These are phyloP conservation scores for Theocolax elegans DNA, from an alignment of 1,140 invertebrate species.

Conservation along the genomic window DNA sequence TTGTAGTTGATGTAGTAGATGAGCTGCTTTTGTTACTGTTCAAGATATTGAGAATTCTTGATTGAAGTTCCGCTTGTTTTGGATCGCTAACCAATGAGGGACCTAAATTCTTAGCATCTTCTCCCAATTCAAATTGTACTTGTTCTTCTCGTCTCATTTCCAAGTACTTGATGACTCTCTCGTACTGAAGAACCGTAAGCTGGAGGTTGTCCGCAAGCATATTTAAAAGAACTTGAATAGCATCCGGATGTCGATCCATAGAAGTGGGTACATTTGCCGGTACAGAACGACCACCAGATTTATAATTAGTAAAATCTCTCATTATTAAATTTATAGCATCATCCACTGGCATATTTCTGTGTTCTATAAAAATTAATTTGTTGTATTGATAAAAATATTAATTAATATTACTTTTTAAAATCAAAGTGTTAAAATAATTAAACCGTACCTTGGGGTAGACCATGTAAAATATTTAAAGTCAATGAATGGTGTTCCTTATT, in stretches of 20 bases:
- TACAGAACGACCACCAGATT: constrained; percentile 70
- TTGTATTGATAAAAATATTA: background rate
- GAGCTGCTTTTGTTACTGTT: constrained; percentile 69
- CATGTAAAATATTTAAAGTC: constrained; percentile 91
- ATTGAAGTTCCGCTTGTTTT: constrained; percentile 82
- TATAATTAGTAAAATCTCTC: constrained; percentile 83
- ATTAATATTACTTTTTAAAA: background rate
- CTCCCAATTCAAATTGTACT: constrained; percentile 75
- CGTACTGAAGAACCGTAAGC: constrained; percentile 84
- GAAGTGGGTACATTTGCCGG: constrained; percentile 58
- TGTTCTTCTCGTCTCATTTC: constrained; percentile 79
- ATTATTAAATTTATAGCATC: constrained; percentile 84
- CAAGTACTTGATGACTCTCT: constrained; percentile 84
- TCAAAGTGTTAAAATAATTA: background rate
- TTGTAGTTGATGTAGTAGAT: constrained; percentile 41
- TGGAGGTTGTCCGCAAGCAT: constrained; percentile 82
- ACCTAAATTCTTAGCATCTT: constrained; percentile 67
- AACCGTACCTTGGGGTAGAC: constrained; percentile 83
- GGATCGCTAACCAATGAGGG: constrained; percentile 61
- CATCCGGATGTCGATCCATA: constrained; percentile 73
- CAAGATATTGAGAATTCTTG: constrained; percentile 85
- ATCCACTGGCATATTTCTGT: constrained; percentile 94
- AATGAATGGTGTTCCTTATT: constrained; percentile 88
- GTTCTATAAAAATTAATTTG: constrained; percentile 71
- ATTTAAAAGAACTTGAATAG: constrained; percentile 81